phyloP scores from a whole-genome alignment of 2,113 vertebrate species.

The Theropithecus gelada region DNA sequence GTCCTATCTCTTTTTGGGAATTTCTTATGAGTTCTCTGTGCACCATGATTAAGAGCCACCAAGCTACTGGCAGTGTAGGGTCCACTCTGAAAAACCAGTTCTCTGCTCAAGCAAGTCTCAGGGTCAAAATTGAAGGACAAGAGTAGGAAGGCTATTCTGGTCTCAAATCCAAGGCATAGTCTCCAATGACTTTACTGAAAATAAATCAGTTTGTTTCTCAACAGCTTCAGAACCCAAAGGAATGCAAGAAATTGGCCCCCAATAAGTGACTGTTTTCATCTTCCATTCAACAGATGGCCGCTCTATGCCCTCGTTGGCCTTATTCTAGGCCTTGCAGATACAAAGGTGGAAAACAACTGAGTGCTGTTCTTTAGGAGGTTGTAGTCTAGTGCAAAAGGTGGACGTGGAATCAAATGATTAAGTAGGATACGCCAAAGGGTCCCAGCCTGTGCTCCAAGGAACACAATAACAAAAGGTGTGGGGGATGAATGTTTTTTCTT shows the following conservation, averaged over 20 bases:
- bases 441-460: background rate
- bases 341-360: background rate
- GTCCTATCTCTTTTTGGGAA: background rate
- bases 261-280: background rate
- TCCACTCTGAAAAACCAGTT: background rate
- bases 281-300: background rate
- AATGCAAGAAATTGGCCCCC: background rate
- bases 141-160: background rate
- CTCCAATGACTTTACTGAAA: background rate
- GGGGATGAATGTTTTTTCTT: background rate
- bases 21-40: background rate
- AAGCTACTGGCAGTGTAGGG: background rate
- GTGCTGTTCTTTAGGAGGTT: background rate
- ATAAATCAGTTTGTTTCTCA: background rate
- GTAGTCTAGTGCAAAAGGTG: background rate
- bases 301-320: background rate
- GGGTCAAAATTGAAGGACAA: background rate
- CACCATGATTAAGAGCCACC: background rate
- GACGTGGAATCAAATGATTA: background rate
- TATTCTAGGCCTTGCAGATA: no score
- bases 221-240: background rate
- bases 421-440: background rate
- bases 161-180: background rate
- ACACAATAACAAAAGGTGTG: background rate
- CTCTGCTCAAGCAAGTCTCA: background rate